Evolutionary conservation across 2,888 invertebrate genomes (phyloP), one percentile per base, ranked within the genome.

Genomic region (Seira ritae): DNA sequence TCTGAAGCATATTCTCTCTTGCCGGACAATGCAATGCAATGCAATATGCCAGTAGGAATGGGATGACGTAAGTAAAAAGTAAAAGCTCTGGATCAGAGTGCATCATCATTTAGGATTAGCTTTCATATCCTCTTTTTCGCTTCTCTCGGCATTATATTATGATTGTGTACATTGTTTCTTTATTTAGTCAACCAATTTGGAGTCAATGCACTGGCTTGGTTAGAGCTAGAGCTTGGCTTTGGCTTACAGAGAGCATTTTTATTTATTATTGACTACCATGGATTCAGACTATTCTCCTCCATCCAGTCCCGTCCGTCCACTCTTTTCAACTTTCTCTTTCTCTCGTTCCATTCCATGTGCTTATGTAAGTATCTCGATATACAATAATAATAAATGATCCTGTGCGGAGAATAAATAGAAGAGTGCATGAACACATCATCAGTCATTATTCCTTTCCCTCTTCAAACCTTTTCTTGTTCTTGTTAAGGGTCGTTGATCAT

Each of bases 51-150:
- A n/a, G n/a, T n/a, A n/a, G n/a, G n/a, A n/a, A n/a, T n/a, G 42
- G 17, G 50, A 50, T 8, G 15, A 50, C 50, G n/a, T n/a, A n/a
- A 12, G 15, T 50, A 3, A n/a, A 50, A n/a, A n/a, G 17, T 15
- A 3, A 8, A 50, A n/a, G 50, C 50, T 15, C 12, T 50, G 12
- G 50, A 50, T 12, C 50, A 2, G 12, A 50, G 6, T 50, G 50
- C 50, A 50, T 50, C 50, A 50, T 50, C 50, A 50, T 50, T 50
- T 50, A 50, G 50, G 50, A 50, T 50, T 50, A 50, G 50, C 17
- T 12, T 50, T 50, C 12, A 50, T 50, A 50, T 12, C 42, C 42
- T 42, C 42, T n/a, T n/a, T n/a, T n/a, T n/a, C n/a, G n/a, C n/a
- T n/a, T n/a, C n/a, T n/a, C n/a, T n/a, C n/a, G n/a, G n/a, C 31